Base-by-base conservation (phyloP, 2,113 vertebrate species). In the Calyptommatus sinebrachiatus region DNA sequence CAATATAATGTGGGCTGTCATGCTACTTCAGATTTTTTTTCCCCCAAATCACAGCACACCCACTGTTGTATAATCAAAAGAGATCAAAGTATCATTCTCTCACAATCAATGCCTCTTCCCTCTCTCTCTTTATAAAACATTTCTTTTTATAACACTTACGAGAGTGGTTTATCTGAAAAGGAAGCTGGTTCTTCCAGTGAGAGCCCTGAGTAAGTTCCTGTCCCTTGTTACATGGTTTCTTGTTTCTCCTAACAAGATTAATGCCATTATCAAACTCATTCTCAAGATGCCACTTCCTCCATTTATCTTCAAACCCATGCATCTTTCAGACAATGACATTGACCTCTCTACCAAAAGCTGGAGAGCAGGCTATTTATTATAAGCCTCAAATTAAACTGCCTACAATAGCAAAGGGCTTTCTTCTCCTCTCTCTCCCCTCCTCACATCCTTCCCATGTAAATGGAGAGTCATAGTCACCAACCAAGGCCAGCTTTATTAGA, bases 271-370 rank as follows among this genome's bases (percentile, higher is more conserved):
- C 79, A 82, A 86, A 88, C 86, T 88, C 89, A 88, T 82, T 70
- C 83, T 85, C 73, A 63, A 71, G 72, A 67, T 78, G 80, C 86
- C 80, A 85, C 88, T 88, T 89, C 83, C 77, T 84, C 86, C 75
- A 91, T 83, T 89, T 84, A 87, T 80, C 84, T 84, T 77, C 73
- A 88, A 89, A 81, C 71, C 85, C 82, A 86, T 0, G 1, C 77
- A 35, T 81, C 84, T 90, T 76, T 68, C 86, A 88, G 84, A 83
- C 26, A 62, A 78, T 85, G 81, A 75, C 79, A 81, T 87, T 88
- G 88, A 92, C 87, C 89, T 91, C 90, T 87, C 46, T 29, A 89
- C 85, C 79, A 87, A 91, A 91, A 89, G 86, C 80, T 73, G 70
- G 86, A 3, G 70, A 89, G 74, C 78, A 88, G 84, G 83, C 78